These are phyloP conservation scores for Coturnix japonica DNA, from an alignment of 2,113 vertebrate genomes.

Conservation along the genomic window DNA sequence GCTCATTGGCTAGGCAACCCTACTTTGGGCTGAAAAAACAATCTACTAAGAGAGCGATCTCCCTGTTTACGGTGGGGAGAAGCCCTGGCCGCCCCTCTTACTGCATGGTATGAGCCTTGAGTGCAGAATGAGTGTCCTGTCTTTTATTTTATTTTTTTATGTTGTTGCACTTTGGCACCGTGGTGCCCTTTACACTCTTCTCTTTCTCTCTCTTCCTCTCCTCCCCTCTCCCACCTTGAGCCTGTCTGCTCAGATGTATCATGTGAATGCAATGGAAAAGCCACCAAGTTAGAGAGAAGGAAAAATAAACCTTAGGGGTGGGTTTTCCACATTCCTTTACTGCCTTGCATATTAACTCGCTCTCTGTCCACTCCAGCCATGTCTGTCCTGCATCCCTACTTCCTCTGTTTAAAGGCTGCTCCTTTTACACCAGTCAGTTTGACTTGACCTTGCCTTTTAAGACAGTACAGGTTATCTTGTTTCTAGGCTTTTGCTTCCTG, in stretches of 20 bases:
- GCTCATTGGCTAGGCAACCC: constrained; percentile 76
- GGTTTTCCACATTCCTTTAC: not conserved
- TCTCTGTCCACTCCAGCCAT: constrained; percentile 8
- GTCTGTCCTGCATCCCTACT: not conserved
- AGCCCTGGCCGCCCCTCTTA: constrained; percentile 74
- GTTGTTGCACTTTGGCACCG: constrained; percentile 83
- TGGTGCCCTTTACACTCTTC: constrained; percentile 76
- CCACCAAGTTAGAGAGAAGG: constrained; percentile 38
- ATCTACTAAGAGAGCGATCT: constrained; percentile 78
- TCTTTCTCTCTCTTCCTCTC: not conserved
- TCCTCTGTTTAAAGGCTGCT: constrained; percentile 32
- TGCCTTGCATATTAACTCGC: constrained; percentile 20
- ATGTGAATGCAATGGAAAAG: constrained; percentile 64
- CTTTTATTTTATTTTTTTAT: constrained; percentile 65
- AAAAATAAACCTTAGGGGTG: constrained; percentile 20
- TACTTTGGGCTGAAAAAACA: constrained; percentile 82
- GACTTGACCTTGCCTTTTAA: constrained; percentile 36
- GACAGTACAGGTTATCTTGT: constrained; percentile 10
- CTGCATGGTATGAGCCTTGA: constrained; percentile 90
- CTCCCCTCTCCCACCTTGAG: constrained; percentile 29
- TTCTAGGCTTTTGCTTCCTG: constrained; percentile 17
- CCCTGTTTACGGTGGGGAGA: constrained; percentile 71
- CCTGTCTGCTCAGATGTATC: constrained; percentile 48
- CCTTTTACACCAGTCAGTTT: not conserved
- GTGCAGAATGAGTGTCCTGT: constrained; percentile 83